phyloP scores from a whole-genome alignment of 92 coral and sea anemone species.

The Phenganax marumi region DNA sequence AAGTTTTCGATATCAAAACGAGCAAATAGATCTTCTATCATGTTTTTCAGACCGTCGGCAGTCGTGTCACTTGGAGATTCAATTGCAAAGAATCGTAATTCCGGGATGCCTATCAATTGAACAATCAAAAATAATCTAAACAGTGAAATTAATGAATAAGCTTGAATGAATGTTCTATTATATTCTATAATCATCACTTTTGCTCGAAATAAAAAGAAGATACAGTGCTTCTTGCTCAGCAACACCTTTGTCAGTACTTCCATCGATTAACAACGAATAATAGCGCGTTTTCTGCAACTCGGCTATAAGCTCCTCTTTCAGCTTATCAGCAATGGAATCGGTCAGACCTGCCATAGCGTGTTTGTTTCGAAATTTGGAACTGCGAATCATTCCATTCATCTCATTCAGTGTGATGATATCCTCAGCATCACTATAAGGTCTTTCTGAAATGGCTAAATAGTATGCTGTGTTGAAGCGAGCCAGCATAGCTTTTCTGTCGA shows the following conservation, averaged over 20 bases:
- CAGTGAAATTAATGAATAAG: background rate
- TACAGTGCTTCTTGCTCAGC: slow-evolving; percentile 24
- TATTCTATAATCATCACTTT: background rate
- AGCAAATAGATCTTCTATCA: background rate
- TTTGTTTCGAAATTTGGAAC: background rate
- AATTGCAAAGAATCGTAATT: slow-evolving; percentile 2
- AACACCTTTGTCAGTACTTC: slow-evolving; percentile 20
- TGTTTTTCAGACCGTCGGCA: slow-evolving; percentile 5
- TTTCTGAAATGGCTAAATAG: slow-evolving; percentile 1
- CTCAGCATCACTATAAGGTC: slow-evolving; percentile 17
- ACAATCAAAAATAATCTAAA: background rate
- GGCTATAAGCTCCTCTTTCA: background rate
- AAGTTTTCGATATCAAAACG: background rate
- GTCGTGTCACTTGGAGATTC: slow-evolving; percentile 16
- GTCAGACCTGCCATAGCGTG: slow-evolving; percentile 10
- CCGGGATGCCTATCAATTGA: slow-evolving; percentile 1
- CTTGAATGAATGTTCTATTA: background rate
- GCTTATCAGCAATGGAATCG: slow-evolving; percentile 10
- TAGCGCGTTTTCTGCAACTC: slow-evolving; percentile 29
- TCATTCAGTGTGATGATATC: background rate
- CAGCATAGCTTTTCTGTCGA: slow-evolving; percentile 10
- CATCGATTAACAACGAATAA: slow-evolving; percentile 18
- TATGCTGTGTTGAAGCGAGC: slow-evolving; percentile 20
- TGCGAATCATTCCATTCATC: slow-evolving; percentile 10
- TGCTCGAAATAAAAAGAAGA: slow-evolving; percentile 3